phyloP scores from a whole-genome alignment of 2,113 vertebrate species.

The Megaleporinus macrocephalus region DNA sequence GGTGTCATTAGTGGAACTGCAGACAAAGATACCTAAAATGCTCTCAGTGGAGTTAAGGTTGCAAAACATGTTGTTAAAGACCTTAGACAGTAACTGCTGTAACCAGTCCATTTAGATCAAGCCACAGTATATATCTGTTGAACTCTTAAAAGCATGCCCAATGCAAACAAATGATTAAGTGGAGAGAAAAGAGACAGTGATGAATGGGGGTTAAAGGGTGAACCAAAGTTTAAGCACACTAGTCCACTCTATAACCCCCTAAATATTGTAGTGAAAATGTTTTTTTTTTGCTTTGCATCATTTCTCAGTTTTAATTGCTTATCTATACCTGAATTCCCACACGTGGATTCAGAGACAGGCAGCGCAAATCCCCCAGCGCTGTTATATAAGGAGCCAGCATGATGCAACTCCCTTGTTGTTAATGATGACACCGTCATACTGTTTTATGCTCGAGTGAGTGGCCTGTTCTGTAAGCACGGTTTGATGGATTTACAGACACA shows the following conservation, averaged over 20 bases:
- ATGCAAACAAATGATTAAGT: slow-evolving; percentile 28
- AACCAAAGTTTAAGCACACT: slow-evolving; percentile 1
- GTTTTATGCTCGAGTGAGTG: slow-evolving; percentile 6
- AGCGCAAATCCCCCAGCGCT: slow-evolving; percentile 36
- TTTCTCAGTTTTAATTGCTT: slow-evolving; percentile 52
- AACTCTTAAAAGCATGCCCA: slow-evolving; percentile 32
- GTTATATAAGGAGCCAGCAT: background rate
- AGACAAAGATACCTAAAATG: background rate
- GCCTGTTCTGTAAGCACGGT: background rate
- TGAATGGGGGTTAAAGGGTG: slow-evolving; percentile 29
- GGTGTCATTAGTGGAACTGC: too few relatives aligned
- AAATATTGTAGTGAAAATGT: slow-evolving; percentile 1
- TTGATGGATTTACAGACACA: background rate
- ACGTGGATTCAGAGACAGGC: background rate
- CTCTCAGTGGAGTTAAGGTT: background rate
- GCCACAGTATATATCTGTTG: background rate
- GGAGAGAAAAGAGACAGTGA: slow-evolving; percentile 38
- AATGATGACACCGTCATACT: slow-evolving; percentile 43
- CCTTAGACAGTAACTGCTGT: background rate
- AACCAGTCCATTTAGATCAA: slow-evolving; percentile 23
- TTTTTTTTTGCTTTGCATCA: slow-evolving; percentile 26
- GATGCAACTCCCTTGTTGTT: slow-evolving; percentile 40
- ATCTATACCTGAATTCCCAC: slow-evolving; percentile 49
- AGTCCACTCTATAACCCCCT: slow-evolving; percentile 6
- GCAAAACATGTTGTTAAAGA: slow-evolving; percentile 7